Evolutionary conservation across 1,140 invertebrate genomes (phyloP), one percentile per base, ranked within the genome.

Genomic region (Andricus grossulariae): DNA sequence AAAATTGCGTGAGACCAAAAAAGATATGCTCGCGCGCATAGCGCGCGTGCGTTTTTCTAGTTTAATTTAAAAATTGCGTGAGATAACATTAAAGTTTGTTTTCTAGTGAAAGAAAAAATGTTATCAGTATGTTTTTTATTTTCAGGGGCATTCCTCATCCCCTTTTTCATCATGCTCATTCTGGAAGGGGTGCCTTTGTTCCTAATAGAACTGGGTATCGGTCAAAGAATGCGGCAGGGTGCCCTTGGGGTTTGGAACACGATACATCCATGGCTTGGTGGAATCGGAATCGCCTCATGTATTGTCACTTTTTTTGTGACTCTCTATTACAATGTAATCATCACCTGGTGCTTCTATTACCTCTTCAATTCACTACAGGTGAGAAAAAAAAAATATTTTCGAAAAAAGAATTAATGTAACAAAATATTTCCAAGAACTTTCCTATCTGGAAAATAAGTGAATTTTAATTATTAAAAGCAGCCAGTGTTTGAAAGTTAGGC

Each of bases 291-390:
- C 75, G 95, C 97, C 15, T 96, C 96, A 73, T 97, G 97, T 85
- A 94, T 99, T 70, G 97, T 99, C 55, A 97, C 97, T 0, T 95
- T 97, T 71, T 97, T 98, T 87, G 97, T 98, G 19, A 96, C 96
- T 2, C 93, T 99, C 50, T 99, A 99, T 91, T 99, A 99, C 93
- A 99, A 99, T 87, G 97, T 99, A 81, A 99, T 99, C 88, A 98
- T 99, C 85, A 98, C 98, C 55, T 99, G 98, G 98, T 98, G 98
- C 80, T 96, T 99, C 91, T 99, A 95, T 89, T 99, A 99, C 88
- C 94, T 98, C 73, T 97, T 97, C 91, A 97, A 98, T 83, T 97
- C 96, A 86, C 95, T 97, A 89, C 93, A 94, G 93, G 96, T 97
- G 88, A 94, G 93, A 76, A 75, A 52, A 71, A 25, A 18, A 3